Base-by-base conservation (phyloP, 2,888 invertebrate species). In the Pogonocherus hispidulus region DNA sequence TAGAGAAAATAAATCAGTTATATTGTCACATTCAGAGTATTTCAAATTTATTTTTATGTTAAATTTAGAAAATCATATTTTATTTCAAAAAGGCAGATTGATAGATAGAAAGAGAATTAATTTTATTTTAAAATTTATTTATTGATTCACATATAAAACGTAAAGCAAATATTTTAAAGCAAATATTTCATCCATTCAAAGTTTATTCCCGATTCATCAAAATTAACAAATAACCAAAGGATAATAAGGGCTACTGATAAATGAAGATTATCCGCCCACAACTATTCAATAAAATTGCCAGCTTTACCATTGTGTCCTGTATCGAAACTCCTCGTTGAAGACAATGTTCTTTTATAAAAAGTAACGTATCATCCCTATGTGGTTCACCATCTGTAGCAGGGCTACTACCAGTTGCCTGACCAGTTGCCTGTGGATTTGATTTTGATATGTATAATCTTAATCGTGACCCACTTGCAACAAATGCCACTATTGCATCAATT, bases 261-360 rank as follows among this genome's bases (percentile, higher is more conserved):
- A 84, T 99, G 99, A 51, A 91, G 89, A 72, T 92, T 93, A 63
- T 95, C 95, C 14, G 94, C 90, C 90, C 94, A 97, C 63, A 99
- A 87, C 94, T 95, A 96, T 23, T 99, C 99, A 80, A 99, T 98
- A 83, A 98, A 98, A 82, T 97, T 98, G 66, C 99, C 99, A 64
- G 95, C 97, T 86, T 98, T 99, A 86, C 99, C 99, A 77, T 96
- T 4, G 79, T 79, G 32, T 82, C 81, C 70, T 77, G 82, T 67
- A 99, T 93, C 69, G 94, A 91, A 0, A 98, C 97, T 83, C 99
- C 99, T 70, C 94, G 91, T 84, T 99, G 99, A 78, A 98, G 87
- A 77, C 95, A 92, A 79, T 89, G 90, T 78, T 97, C 97, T 81
- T 94, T 95, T 1, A 97, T 97, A 85, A 95, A 98, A 0, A 89